Conservation (phyloP, 53 echinoderm and acorn worm species). For the Echinarachnius parma region DNA sequence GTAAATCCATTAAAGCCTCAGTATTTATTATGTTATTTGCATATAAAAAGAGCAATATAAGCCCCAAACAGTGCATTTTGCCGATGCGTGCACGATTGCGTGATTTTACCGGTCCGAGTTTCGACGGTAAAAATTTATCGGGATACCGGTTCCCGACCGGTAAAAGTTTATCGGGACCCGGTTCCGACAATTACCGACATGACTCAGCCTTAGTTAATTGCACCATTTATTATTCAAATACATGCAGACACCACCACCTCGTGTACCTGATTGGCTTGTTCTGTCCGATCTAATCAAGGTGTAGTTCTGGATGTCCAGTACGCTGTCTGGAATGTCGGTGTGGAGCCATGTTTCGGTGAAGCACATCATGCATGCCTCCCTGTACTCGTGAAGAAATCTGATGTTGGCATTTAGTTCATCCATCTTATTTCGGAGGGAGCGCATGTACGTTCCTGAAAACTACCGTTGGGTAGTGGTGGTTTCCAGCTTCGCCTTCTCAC, state of each 20-base stretch:
- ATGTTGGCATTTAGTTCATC: constrained; percentile 34
- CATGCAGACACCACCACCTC: constrained; percentile 12
- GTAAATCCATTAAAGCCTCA: no score
- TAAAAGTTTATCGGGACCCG: no score
- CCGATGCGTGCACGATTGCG: no score
- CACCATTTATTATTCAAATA: constrained; percentile 30
- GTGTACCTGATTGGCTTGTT: constrained; percentile 28
- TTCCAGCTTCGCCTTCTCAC: constrained; percentile 14
- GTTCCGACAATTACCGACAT: no score
- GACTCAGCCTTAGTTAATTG: no score
- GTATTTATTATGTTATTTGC: no score
- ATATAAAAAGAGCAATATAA: no score
- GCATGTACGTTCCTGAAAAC: no score
- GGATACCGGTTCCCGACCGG: no score
- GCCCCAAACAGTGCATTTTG: no score
- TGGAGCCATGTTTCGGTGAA: constrained; percentile 54
- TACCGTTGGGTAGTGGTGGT: constrained; percentile 24
- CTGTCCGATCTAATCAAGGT: constrained; percentile 23
- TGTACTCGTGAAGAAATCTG: constrained; percentile 18
- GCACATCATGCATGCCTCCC: constrained; percentile 28
- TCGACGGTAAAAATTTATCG: no score
- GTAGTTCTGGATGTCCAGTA: constrained; percentile 6
- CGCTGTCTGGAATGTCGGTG: constrained; percentile 18
- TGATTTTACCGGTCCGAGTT: no score
- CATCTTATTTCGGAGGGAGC: constrained; percentile 54